Evolutionary conservation across 2,888 invertebrate species (phyloP), one percentile per base, ranked within the genome.

Genomic region (Dryomyza anilis): DNA sequence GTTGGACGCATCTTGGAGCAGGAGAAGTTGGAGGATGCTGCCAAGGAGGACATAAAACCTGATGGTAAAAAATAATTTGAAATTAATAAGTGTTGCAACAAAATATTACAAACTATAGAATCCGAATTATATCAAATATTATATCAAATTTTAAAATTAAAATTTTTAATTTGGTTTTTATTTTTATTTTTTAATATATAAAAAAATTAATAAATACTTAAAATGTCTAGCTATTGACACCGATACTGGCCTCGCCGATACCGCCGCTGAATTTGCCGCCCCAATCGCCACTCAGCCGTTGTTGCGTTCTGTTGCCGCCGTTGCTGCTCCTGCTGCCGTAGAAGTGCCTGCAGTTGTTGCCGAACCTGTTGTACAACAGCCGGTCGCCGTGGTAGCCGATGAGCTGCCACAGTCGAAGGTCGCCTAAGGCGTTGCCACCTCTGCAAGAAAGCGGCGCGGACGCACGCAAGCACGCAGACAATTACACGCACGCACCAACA

Each of bases 1-100:
- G 69, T 68, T 14, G 74, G 71, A 12, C 75, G 76, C 14, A 73
- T 73, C 45, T 64, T 78, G 53, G 80, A 78, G 60, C 73, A 65
- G 30, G 74, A 72, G 63, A 71, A 71, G 59, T 68, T 73, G 25
- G 75, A 77, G 45, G 72, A 70, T 64, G 74, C n/a, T n/a, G 8
- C 43, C 56, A 68, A 72, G 65, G 71, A 74, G 27, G 46, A 65
- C 36, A 3, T 68, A 3, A 72, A 73, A 39, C 68, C 70, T 25
- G 70, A 71, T 12, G 43, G 76, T 75, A 66, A 71, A 36, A n/a
- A 39, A 43, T 23, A 36, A 36, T 16, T 12, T 23, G 21, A 10
- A 2, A 19, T 19, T 52, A 7, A 30, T 8, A 57, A 39, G n/a
- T n/a, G n/a, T n/a, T 14, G 39, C n/a, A 39, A 39, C 14, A 5